Evolutionary conservation across 2,888 invertebrate species (phyloP), one percentile per base, ranked within the genome.

Genomic region (Chesias legatella): DNA sequence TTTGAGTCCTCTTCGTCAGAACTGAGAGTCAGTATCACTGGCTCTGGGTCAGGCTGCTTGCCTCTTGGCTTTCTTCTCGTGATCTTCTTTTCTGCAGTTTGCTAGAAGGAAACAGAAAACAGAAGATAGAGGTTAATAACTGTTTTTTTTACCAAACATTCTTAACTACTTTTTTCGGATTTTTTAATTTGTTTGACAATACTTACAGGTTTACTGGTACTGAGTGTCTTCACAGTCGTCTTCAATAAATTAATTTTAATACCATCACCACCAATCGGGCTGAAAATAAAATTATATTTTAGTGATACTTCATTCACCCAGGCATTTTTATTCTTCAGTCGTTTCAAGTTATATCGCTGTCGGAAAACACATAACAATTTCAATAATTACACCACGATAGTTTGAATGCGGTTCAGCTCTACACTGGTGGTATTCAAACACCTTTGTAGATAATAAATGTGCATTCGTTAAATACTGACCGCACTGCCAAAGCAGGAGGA

Each of bases 1-100:
- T 88, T 88, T n/a, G 88, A 88, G 53, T 88, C 92, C 53, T 93
- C 93, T 52, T 93, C 93, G 60, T 93, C 93, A 33, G 93, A 93
- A 65, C 93, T 93, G 32, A 92, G 79, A 8, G 92, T 91, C 44
- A 93, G 79, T 59, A 93, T 91, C 6, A 93, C 92, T 23, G 93
- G 91, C 61, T 93, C 91, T 6, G 89, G 89, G 43, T 91, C 93
- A 0, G 90, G 88, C 50, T 86, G 78, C 51, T 89, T 89, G 10
- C 84, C 82, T 52, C 85, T 70, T 0, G 88, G 84, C 37, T 90
- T 90, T 51, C 90, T 84, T 63, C 81, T 75, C 4, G 79, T 36
- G 23, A 77, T 70, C 35, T 85, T 86, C 54, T 88, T 88, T 5
- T 89, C 88, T 20, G 33, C 36, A 49, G 72, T 56, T 82, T 79